These are phyloP conservation scores for Notolabrus celidotus DNA, from an alignment of 2,797 vertebrate genomes.

Conservation along the genomic window DNA sequence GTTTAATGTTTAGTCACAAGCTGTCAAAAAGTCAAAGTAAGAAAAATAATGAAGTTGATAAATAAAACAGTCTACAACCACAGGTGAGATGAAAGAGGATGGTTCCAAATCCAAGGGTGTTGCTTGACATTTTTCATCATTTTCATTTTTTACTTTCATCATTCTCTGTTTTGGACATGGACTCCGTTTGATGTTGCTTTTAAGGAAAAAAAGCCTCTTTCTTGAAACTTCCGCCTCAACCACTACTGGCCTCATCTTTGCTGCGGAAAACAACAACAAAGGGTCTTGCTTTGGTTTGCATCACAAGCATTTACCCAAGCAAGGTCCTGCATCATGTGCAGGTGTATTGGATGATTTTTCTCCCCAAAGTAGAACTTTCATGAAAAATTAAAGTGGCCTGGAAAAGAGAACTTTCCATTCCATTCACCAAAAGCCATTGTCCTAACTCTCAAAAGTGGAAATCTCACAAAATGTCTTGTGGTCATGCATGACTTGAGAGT, in stretches of 20 bases:
- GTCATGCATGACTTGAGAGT: too few species aligned
- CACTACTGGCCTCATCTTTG: not conserved
- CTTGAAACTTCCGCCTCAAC: not conserved
- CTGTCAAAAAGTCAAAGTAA: not conserved
- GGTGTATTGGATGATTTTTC: not conserved
- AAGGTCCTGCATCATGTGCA: not conserved
- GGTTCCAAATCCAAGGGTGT: not conserved
- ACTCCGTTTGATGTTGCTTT: not conserved
- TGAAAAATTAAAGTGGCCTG: not conserved
- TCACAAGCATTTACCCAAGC: not conserved
- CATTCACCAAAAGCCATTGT: too few species aligned
- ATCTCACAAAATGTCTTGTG: too few species aligned
- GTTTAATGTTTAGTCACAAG: not conserved
- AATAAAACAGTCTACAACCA: not conserved
- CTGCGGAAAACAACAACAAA: not conserved
- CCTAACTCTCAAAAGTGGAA: too few species aligned
- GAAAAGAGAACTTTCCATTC: too few species aligned
- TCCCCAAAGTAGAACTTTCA: not conserved
- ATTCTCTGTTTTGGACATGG: not conserved
- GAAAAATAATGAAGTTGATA: not conserved
- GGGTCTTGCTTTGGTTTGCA: slow-evolving; percentile 5
- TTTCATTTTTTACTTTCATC: slow-evolving; percentile 10
- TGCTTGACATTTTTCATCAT: not conserved
- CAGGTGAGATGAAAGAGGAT: not conserved
- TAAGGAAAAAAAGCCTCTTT: not conserved